phyloP scores from a whole-genome alignment of 2,797 vertebrate species.

The Poecilia gillii region DNA sequence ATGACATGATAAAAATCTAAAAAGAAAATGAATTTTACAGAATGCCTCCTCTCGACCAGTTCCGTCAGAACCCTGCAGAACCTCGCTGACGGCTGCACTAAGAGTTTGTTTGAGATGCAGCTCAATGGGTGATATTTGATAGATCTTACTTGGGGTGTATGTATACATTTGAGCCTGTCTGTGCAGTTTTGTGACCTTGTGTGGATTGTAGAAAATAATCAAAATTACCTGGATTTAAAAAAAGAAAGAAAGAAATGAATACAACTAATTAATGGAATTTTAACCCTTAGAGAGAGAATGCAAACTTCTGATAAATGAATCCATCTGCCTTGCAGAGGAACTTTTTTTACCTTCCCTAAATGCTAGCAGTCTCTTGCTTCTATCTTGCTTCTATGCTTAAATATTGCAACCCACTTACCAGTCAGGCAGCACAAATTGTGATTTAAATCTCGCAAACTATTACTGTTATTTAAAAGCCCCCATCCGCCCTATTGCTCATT shows the following conservation, averaged over 20 bases:
- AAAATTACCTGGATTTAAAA: neutral
- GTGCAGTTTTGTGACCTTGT: neutral
- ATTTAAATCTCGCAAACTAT: constrained; percentile 53
- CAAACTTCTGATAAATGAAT: neutral
- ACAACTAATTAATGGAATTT: neutral
- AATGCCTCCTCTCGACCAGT: neutral
- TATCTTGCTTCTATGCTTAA: neutral
- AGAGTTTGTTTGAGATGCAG: neutral
- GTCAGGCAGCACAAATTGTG: constrained; percentile 23
- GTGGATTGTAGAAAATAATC: neutral
- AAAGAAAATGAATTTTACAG: too few relatives aligned
- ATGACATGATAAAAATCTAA: too few relatives aligned
- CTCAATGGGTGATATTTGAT: neutral
- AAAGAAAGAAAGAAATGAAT: neutral
- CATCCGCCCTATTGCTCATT: constrained; percentile 56
- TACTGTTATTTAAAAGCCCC: constrained; percentile 49
- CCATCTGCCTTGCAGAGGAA: neutral
- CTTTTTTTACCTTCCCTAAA: constrained; percentile 19
- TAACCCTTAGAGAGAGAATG: neutral
- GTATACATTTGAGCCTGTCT: neutral
- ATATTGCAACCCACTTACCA: constrained; percentile 9
- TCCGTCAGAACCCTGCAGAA: neutral
- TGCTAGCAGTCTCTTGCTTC: neutral
- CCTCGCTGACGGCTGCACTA: neutral
- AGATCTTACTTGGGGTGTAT: neutral